A percentile compares a stretch with the other conserved stretches of the same genome.
Conservation (phyloP, 2,113 vertebrate species). For the Petrocephalus microphthalmus region DNA sequence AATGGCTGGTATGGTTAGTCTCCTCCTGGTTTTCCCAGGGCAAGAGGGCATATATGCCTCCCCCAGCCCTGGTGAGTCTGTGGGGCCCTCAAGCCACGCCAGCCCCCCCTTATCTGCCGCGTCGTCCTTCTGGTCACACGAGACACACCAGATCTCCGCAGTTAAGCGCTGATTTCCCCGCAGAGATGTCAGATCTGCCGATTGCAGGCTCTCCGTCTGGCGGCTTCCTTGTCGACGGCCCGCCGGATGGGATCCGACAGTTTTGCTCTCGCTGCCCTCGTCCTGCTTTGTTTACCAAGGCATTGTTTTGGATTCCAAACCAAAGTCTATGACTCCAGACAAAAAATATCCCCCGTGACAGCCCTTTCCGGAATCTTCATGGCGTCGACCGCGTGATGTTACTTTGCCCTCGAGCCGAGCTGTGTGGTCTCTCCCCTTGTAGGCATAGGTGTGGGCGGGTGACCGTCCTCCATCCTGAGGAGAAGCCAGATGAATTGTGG, state of each 20-base stretch:
- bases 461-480: not conserved
- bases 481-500: not conserved
- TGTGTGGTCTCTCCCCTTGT: not conserved
- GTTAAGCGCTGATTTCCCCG: not conserved
- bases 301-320: not conserved
- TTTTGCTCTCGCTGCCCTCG: not conserved
- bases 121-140: not conserved
- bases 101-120: not conserved
- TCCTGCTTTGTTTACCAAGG: not conserved
- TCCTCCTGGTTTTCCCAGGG: not conserved
- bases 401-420: not conserved
- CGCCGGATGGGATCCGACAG: not conserved
- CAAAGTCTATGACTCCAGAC: not conserved
- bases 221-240: not conserved
- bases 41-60: not conserved
- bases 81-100: not conserved
- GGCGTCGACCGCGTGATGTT: not conserved
- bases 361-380: not conserved
- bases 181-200: not conserved
- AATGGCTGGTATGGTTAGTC: not conserved
- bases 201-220: not conserved
- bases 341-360: not conserved
- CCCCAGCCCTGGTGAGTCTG: not conserved
- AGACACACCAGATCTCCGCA: not conserved
- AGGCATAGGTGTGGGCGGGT: not conserved